Base-by-base conservation (phyloP, 1,140 invertebrate species). In the Drosophila nigromelanica region DNA sequence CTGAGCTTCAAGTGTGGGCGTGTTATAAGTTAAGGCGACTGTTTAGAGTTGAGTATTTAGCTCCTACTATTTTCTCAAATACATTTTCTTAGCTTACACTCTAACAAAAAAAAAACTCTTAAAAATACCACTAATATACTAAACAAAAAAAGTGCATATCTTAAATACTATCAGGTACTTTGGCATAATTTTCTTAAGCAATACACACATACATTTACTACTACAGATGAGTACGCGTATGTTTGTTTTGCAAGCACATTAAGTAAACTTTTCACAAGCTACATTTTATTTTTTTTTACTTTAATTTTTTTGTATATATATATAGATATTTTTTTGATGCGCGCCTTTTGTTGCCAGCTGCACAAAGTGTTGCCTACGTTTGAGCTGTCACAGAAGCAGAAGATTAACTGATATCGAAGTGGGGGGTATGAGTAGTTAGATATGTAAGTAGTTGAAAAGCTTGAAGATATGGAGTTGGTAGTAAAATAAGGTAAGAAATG, bases 111-210 rank as follows among this genome's bases (percentile, higher is more conserved):
- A 61, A 73, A 76, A 48, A 14, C 30, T 35, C 63, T 64, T 64
- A 73, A 10, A 10, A 30, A 37, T 60, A 43, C 40, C 15, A 37
- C 37, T 66, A 77, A 27, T 15, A 12, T 33, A 18, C 14, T 58
- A 58, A 27, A 56, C 30, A 67, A 72, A 76, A 62, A 76, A 52
- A 68, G 59, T 40, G 14, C 54, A 64, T 33, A 61, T 33, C 82
- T 87, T 86, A 87, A 86, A 87, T 86, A 89, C 79, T 90, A 90
- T 90, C 87, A 90, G 87, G 87, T 90, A 90, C 87, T 90, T 90
- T 90, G 87, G 87, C 87, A 89, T 89, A 69, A 60, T 74, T 89
- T 70, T 69, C 67, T 70, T 75, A 75, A 76, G 69, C 69, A 67
- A 59, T 51, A 42, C 21, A 37, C 47, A 27, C 27, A 27, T 27